A percentile compares a stretch with the other conserved stretches of the same genome.
Evolutionary conservation across 2,888 invertebrate genomes (phyloP).

Genomic region (Gastrophysa polygoni): DNA sequence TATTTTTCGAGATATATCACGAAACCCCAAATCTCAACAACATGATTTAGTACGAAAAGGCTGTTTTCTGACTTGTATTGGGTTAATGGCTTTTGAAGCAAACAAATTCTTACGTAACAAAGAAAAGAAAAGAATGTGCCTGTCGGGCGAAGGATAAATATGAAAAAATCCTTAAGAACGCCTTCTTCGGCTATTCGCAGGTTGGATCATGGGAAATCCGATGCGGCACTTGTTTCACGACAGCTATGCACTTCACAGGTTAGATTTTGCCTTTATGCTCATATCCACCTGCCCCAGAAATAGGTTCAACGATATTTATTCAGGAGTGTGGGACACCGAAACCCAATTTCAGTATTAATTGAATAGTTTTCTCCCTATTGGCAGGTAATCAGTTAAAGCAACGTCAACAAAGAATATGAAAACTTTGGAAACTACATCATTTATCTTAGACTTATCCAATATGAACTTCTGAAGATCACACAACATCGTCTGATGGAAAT

Average conservation of each 20-base stretch:
- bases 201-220: conserved; percentile 16
- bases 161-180: conserved; percentile 15
- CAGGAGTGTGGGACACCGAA: conserved; percentile 3
- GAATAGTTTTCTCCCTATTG: neutral
- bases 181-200: conserved; percentile 15
- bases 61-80: neutral
- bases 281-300: conserved; percentile 12
- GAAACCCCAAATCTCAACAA: neutral
- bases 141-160: conserved; percentile 11
- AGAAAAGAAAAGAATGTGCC: conserved; percentile 6
- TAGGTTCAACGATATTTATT: conserved; percentile 4
- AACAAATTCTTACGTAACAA: conserved; percentile 17
- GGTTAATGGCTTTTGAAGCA: conserved; percentile 9
- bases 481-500: too few species aligned
- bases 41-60: neutral
- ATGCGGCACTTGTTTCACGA: conserved; percentile 14
- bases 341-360: neutral
- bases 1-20: neutral
- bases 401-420: neutral
- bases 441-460: too few species aligned
- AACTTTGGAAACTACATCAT: too few species aligned
- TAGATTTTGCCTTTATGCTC: conserved; percentile 7
- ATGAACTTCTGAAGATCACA: too few species aligned
- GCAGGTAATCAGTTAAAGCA: neutral
- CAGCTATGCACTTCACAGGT: conserved; percentile 7